A percentile compares a stretch with the other conserved stretches of the same genome.
phyloP scores from a whole-genome alignment of 2,888 invertebrate species.

The Ornithoptera priamus region DNA sequence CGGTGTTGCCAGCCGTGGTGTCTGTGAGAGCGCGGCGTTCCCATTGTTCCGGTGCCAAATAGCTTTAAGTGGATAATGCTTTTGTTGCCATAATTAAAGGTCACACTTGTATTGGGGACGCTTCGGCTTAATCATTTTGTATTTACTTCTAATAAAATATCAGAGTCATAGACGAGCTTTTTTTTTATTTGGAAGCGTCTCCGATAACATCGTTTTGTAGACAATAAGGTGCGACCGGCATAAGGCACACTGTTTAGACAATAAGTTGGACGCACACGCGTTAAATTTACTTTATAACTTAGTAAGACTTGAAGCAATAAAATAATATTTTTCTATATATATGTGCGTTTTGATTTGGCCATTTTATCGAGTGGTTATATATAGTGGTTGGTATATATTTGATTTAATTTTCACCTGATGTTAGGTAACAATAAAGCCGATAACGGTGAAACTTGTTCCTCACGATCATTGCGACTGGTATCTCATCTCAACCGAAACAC shows the following conservation, averaged over 20 bases:
- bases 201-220: conserved; percentile 6
- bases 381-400: no score
- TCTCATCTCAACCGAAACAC: no score
- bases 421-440: no score
- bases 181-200: conserved; percentile 8
- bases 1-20: conserved; percentile 13
- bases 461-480: no score
- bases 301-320: conserved; percentile 39
- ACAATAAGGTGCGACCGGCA: conserved; percentile 23
- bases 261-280: conserved; percentile 30
- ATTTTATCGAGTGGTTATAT: no score
- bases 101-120: conserved; percentile 17
- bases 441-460: no score
- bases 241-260: conserved; percentile 21
- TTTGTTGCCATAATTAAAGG: conserved; percentile 28
- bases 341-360: neutral
- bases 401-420: no score
- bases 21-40: conserved; percentile 26
- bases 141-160: no score
- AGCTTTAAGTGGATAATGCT: conserved; percentile 36
- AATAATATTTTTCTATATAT: conserved; percentile 41
- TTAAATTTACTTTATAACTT: conserved; percentile 19
- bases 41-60: conserved; percentile 41
- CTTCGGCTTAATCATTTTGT: neutral
- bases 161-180: no score